Evolutionary conservation across 2,888 invertebrate species (phyloP), one percentile per base, ranked within the genome.

Genomic region (Branchellion lobata): DNA sequence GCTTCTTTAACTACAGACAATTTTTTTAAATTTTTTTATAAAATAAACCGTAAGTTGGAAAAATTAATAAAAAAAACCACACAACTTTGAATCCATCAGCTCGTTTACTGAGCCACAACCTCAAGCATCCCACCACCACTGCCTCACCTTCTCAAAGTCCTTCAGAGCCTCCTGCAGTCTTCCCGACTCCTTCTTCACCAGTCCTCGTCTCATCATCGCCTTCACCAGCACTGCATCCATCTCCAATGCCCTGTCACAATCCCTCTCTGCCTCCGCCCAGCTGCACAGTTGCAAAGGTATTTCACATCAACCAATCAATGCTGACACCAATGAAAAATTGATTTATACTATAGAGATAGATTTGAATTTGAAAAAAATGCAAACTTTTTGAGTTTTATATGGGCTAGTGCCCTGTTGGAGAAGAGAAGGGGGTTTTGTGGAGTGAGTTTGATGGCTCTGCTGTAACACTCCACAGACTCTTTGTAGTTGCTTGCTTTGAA

Each of bases 321-420:
- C 47, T 47, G 8, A 47, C 8, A 47, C 8, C 8, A 47, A 47
- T 47, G 47, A 47, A 47, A 47, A 47, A 47, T 8, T 14, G 11
- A 47, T 14, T 47, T 47, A 47, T 47, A 18, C 18, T 14, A 47
- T 47, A 47, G 18, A 14, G 18, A 47, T 47, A 18, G 8, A 47
- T n/a, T n/a, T n/a, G n/a, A n/a, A n/a, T n/a, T n/a, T n/a, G n/a
- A n/a, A n/a, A n/a, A n/a, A n/a, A n/a, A n/a, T n/a, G n/a, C 3
- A 57, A n/a, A 24, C 61, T 24, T 24, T 57, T 57, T 57, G 61
- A 92, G 90, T 88, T 94, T 95, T 14, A 96, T 89, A 82, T 92
- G 91, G 84, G 96, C 96, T 78, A 95, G 90, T 0, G 94, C 95
- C 83, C 96, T 90, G 87, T 96, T 96, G 0, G 94, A 93, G 85